Evolutionary conservation across 2,888 invertebrate genomes (phyloP).

Genomic region (Eupithecia insigniata): DNA sequence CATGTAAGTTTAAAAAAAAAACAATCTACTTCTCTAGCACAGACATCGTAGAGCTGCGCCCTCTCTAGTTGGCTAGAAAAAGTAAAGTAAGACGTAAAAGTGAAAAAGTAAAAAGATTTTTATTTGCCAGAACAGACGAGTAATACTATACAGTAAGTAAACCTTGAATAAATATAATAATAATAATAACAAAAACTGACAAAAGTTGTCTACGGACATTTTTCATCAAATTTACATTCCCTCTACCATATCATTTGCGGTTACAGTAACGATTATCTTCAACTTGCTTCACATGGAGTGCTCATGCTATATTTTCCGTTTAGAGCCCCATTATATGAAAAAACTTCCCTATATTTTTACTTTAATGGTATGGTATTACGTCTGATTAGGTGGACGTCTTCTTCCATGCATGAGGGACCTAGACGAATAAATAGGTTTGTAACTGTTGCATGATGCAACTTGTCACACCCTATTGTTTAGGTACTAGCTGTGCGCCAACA

Average conservation of each 20-base stretch:
- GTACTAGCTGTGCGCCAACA: background rate
- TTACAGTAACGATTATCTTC: conserved; percentile 17
- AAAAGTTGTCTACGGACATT: background rate
- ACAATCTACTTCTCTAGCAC: too few relatives aligned
- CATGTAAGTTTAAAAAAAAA: too few relatives aligned
- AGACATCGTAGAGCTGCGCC: too few relatives aligned
- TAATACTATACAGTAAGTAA: too few relatives aligned
- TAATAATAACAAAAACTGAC: too few relatives aligned
- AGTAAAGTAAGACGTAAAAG: too few relatives aligned
- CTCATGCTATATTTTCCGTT: conserved; percentile 20
- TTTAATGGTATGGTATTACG: conserved; percentile 25
- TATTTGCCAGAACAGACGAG: too few relatives aligned
- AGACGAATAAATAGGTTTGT: background rate
- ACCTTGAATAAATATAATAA: too few relatives aligned
- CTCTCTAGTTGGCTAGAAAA: too few relatives aligned
- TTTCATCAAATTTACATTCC: conserved; percentile 9
- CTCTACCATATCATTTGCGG: conserved; percentile 5
- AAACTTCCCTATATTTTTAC: conserved; percentile 30
- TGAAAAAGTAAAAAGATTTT: too few relatives aligned
- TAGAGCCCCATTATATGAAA: conserved; percentile 28
- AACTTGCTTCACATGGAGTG: conserved; percentile 23
- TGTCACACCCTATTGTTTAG: background rate
- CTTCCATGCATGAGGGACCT: conserved; percentile 20
- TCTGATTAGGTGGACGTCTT: conserved; percentile 21
- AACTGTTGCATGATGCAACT: conserved; percentile 9